Conservation (phyloP, 2,113 vertebrate genomes). For the Poeciliopsis occidentalis region DNA sequence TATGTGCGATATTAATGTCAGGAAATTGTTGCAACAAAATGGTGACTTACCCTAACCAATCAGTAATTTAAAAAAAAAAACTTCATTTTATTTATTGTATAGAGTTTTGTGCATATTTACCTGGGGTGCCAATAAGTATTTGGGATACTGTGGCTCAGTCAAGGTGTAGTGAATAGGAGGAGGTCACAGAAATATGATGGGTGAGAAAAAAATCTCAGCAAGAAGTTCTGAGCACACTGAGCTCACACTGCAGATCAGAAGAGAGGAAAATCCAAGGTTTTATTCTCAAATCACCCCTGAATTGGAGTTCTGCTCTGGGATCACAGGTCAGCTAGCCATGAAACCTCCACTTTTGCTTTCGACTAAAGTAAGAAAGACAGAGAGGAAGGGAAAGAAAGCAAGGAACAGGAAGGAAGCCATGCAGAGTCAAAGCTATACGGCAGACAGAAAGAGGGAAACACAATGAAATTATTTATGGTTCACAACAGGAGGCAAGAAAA, state of each 20-base stretch:
- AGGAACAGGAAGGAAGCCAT: constrained; percentile 23
- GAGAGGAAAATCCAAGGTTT: constrained; percentile 20
- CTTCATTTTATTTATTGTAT: neutral
- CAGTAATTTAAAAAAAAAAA: neutral
- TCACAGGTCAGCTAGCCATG: constrained; percentile 44
- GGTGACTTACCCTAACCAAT: neutral
- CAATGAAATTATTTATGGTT: constrained; percentile 49
- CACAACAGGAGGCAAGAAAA: constrained; percentile 38
- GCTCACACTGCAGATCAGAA: constrained; percentile 25
- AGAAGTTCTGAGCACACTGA: constrained; percentile 4
- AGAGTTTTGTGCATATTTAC: neutral
- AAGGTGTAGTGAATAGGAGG: neutral
- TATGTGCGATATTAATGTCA: neutral
- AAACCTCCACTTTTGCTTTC: constrained; percentile 59
- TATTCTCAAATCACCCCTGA: constrained; percentile 48
- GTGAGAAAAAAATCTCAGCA: neutral
- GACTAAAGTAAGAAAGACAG: constrained; percentile 9
- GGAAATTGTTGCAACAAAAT: neutral
- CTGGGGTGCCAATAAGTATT: too few relatives aligned
- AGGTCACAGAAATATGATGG: neutral
- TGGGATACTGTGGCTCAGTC: neutral
- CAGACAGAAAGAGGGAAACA: constrained; percentile 8
- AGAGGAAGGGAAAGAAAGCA: constrained; percentile 8
- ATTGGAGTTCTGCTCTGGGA: constrained; percentile 35
- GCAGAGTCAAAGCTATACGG: constrained; percentile 20